phyloP scores from a whole-genome alignment of 2,797 vertebrate species.

The Helarctos malayanus region DNA sequence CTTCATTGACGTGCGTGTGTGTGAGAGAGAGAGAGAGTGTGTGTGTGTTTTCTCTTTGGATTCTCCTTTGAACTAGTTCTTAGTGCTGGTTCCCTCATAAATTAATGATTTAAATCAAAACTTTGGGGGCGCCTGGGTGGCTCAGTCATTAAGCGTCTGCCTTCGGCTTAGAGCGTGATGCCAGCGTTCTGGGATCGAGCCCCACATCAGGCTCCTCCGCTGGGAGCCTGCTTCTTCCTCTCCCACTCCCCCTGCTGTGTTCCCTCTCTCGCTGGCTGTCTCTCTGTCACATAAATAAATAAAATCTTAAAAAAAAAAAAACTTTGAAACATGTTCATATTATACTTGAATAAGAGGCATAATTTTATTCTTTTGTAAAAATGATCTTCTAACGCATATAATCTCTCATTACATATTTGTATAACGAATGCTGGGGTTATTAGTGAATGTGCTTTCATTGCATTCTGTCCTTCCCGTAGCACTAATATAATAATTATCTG shows the following conservation, averaged over 20 bases:
- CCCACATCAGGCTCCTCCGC: no score
- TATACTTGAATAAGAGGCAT: background rate
- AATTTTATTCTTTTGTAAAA: constrained; percentile 29
- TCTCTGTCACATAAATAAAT: no score
- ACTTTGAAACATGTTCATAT: background rate
- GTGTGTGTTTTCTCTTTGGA: background rate
- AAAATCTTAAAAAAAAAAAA: background rate
- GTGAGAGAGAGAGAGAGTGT: no score
- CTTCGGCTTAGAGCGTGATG: no score
- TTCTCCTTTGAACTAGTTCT: constrained; percentile 11
- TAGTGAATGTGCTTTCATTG: background rate
- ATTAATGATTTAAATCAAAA: constrained; percentile 45
- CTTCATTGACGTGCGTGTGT: background rate
- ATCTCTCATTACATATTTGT: background rate
- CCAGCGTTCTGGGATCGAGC: no score
- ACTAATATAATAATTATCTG: background rate
- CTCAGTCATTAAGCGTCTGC: no score
- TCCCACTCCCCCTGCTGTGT: no score
- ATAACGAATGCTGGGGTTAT: background rate
- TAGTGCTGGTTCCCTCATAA: background rate
- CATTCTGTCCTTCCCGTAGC: background rate
- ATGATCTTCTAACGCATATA: background rate
- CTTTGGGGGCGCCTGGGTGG: background rate
- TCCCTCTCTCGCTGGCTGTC: no score
- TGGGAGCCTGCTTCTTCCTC: no score